Evolutionary conservation across 1,140 invertebrate genomes (phyloP), one percentile per base, ranked within the genome.

Genomic region (Telenomus remus): DNA sequence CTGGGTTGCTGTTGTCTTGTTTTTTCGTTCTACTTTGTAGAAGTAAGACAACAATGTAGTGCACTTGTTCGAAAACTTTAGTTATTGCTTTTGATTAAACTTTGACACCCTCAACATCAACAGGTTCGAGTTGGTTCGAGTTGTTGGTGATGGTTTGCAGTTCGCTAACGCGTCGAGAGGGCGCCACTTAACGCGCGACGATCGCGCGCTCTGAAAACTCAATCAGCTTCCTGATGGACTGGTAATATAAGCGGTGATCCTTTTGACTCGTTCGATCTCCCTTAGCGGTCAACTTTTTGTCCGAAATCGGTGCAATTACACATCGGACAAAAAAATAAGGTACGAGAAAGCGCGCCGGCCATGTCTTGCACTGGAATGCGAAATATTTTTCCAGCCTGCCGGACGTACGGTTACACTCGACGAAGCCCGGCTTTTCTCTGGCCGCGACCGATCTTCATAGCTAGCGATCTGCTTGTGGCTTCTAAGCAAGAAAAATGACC

Each of bases 371-470:
- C 10, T 54, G 66, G 74, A 76, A 76, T 66, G 74, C 56, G 47
- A 72, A 72, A 69, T 66, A 78, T 73, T 73, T 78, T 78, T 64
- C 64, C 60, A 33, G 64, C 50, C 71, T 46, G 73, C 39, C 55
- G 54, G 19, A 35, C 61, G 39, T 46, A 53, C 57, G 8, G 65
- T 70, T 60, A 61, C 65, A 69, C 66, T 70, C 55, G 53, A 44
- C 11, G 53, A 37, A 56, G 55, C 75, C 37, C 16, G 54, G 49
- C 15, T 72, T 77, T 77, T 69, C 75, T 57, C 68, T 34, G 63
- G 50, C 39, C 50, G 50, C 37, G 9, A 35, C 44, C 65, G 70
- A 73, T 73, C 65, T 73, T 73, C 75, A 69, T 73, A 53, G 69
- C 60, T 42, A 54, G 57, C 64, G 64, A 68, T 77, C n/a, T 73